Evolutionary conservation across 2,888 invertebrate species (phyloP), one percentile per base, ranked within the genome.

Genomic region (Nomada fucata): DNA sequence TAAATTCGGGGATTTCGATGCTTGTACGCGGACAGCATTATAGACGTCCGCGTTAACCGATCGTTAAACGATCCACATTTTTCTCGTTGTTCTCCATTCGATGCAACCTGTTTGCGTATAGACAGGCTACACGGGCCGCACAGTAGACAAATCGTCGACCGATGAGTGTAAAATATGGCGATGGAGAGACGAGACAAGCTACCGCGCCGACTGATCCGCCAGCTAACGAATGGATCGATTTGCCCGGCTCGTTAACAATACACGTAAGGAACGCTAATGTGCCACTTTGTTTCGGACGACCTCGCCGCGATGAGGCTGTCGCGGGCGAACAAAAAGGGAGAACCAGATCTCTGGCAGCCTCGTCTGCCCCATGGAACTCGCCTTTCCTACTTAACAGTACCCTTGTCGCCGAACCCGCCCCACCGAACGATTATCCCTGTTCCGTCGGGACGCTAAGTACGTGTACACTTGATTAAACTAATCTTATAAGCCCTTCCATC

Each of bases 191-290:
- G 78, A 86, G 88, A 83, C 86, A 80, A 77, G 87, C 87, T 88
- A 88, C 87, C 87, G 84, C 82, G 72, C 68, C 83, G 79, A 76
- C 86, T 82, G 85, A 88, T 88, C 79, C 78, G 60, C 74, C 71
- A 76, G 77, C 82, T 88, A 88, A 88, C 88, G 88, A 88, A 88
- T 88, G 86, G 72, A 88, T 88, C 88, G 88, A 86, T 88, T 88
- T 88, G 88, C 86, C 77, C 79, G 86, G 87, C 88, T 88, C 88
- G 88, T 88, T 88, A 88, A 88, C 88, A 87, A 88, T 88, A 83
- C 88, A 82, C 73, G 88, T 83, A 86, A 88, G 86, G 83, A 82
- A 83, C 83, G 67, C 85, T 88, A 88, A 88, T 86, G 88, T 75
- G 82, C 82, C 83, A 87, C 85, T 88, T 88, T 88, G 88, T 88